Conservation (phyloP, 2,888 invertebrate genomes). For the Nomada flava region DNA sequence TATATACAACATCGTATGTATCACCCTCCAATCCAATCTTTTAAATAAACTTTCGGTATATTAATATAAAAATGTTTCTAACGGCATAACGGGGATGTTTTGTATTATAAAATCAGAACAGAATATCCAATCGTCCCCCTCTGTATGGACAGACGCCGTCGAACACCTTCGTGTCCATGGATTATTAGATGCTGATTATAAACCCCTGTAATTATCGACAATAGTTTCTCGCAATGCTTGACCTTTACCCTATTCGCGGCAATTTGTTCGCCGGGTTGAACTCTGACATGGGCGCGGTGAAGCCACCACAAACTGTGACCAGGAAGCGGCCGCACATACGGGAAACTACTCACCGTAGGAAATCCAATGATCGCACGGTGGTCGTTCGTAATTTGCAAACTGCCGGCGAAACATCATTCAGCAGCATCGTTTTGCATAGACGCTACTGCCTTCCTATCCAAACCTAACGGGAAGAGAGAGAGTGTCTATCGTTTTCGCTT, state of each 20-base stretch:
- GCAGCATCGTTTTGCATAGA: slow-evolving; percentile 3
- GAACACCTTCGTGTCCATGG: slow-evolving; percentile 44
- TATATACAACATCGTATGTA: no score
- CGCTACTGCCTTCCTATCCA: background rate
- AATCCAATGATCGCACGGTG: slow-evolving; percentile 68
- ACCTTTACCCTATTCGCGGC: slow-evolving; percentile 63
- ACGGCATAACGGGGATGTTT: no score
- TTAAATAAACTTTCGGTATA: no score
- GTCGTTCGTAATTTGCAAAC: slow-evolving; percentile 65
- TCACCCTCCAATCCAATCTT: no score
- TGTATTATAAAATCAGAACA: no score
- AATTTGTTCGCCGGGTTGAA: slow-evolving; percentile 77
- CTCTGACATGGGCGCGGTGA: slow-evolving; percentile 76
- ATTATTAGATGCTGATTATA: slow-evolving; percentile 68
- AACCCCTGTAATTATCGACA: slow-evolving; percentile 74
- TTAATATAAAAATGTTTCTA: no score
- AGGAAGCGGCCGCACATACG: slow-evolving; percentile 67
- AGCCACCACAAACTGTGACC: slow-evolving; percentile 70
- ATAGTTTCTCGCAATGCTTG: slow-evolving; percentile 73
- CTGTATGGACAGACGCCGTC: slow-evolving; percentile 39
- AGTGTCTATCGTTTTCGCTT: background rate
- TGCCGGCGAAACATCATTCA: slow-evolving; percentile 5
- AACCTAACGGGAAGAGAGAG: background rate
- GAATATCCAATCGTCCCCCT: slow-evolving; percentile 17
- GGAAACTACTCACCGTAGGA: slow-evolving; percentile 71